Conservation (phyloP, 2,797 vertebrate species). For the Gymnothorax reevesii region DNA sequence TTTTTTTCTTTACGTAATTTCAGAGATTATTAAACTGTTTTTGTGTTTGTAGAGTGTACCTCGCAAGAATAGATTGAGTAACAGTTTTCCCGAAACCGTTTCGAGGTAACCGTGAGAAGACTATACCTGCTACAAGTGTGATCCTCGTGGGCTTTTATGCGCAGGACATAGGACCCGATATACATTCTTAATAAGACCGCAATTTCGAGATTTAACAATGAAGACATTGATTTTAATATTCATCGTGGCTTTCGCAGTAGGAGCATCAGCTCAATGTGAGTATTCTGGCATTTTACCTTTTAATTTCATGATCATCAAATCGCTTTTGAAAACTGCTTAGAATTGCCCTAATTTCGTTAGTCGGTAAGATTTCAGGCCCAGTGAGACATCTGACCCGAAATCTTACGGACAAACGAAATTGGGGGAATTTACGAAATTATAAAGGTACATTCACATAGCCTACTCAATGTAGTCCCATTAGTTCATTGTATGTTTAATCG, state of each 20-base stretch:
- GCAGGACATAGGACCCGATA: not conserved
- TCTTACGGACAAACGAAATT: too few relatives aligned
- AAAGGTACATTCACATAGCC: too few relatives aligned
- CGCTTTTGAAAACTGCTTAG: not conserved
- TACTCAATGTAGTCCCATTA: too few relatives aligned
- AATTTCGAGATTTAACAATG: slow-evolving; percentile 23
- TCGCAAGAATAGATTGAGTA: too few relatives aligned
- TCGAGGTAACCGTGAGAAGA: slow-evolving; percentile 19
- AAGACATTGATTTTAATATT: slow-evolving; percentile 40
- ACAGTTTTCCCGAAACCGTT: not conserved
- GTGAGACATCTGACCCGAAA: too few relatives aligned
- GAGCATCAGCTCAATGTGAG: slow-evolving; percentile 51
- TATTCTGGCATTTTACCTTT: not conserved
- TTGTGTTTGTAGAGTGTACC: not conserved
- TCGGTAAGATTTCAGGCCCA: too few relatives aligned
- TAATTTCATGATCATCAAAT: not conserved
- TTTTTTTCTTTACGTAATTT: too few relatives aligned
- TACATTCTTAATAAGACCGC: not conserved
- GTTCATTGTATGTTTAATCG: too few relatives aligned
- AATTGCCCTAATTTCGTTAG: too few relatives aligned
- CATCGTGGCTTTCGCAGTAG: slow-evolving; percentile 44
- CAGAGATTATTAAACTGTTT: not conserved
- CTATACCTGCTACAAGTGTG: not conserved
- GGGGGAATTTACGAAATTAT: too few relatives aligned
- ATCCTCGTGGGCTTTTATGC: not conserved